These are phyloP conservation scores for Anarsia innoxiella DNA, from an alignment of 2,888 invertebrate genomes.

Conservation along the genomic window DNA sequence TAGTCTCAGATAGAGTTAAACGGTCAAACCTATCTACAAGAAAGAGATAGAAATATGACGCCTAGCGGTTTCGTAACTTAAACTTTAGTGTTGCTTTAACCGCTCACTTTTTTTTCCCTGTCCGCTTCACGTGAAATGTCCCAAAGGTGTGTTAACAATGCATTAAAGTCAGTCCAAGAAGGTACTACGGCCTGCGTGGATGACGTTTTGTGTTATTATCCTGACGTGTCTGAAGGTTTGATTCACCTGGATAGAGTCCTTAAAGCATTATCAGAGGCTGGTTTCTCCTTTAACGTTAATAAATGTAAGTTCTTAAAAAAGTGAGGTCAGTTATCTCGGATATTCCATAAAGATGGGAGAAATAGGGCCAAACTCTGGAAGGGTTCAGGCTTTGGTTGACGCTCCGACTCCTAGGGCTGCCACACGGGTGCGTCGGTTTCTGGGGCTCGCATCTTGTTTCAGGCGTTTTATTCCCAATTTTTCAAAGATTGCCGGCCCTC, in stretches of 20 bases:
- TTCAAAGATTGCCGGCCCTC: constrained; percentile 10
- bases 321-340: background rate
- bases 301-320: constrained; percentile 14
- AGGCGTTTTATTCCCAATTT: constrained; percentile 20
- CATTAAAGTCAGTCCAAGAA: background rate
- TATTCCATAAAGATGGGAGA: constrained; percentile 10
- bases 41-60: too few relatives aligned
- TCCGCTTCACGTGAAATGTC: too few relatives aligned
- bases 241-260: constrained; percentile 10
- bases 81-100: too few relatives aligned
- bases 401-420: constrained; percentile 17
- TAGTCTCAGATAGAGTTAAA: too few relatives aligned
- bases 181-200: constrained; percentile 16
- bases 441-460: constrained; percentile 21
- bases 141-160: constrained; percentile 2
- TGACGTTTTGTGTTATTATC: constrained; percentile 18
- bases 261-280: constrained; percentile 10
- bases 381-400: constrained; percentile 17
- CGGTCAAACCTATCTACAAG: too few relatives aligned
- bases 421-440: constrained; percentile 20
- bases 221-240: constrained; percentile 12
- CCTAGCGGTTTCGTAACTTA: too few relatives aligned
- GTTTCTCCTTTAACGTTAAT: constrained; percentile 16
- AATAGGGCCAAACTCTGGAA: constrained; percentile 16
- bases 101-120: too few relatives aligned